phyloP scores from a whole-genome alignment of 64 coral and sea anemone species.

The Stichodactyla helianthus region DNA sequence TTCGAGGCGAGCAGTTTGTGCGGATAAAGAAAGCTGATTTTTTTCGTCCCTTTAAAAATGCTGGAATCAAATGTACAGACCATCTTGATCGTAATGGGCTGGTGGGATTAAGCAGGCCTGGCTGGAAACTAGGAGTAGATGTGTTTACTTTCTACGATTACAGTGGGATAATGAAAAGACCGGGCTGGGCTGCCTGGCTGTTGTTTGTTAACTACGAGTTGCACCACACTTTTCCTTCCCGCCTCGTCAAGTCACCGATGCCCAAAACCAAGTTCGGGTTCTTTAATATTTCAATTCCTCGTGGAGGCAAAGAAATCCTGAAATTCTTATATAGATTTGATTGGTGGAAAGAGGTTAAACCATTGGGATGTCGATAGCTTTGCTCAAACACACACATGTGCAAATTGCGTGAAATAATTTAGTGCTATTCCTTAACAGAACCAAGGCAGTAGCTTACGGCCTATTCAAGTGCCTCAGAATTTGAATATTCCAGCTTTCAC shows the following conservation, averaged over 20 bases:
- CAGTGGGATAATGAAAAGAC: conserved; percentile 56
- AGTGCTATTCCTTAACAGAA: too few relatives aligned
- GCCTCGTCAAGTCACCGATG: conserved; percentile 43
- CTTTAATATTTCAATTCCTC: conserved; percentile 60
- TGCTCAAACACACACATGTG: too few relatives aligned
- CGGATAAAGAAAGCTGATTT: conserved; percentile 19
- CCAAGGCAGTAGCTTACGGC: too few relatives aligned
- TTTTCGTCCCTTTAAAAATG: conserved; percentile 1
- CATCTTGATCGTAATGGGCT: conserved; percentile 18
- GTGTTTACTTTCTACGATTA: conserved; percentile 63
- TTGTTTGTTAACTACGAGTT: conserved; percentile 38
- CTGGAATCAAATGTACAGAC: conserved; percentile 20
- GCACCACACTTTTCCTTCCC: conserved; percentile 67
- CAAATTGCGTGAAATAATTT: too few relatives aligned
- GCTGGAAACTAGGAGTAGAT: conserved; percentile 43
- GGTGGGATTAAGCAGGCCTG: conserved; percentile 6
- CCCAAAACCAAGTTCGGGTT: conserved; percentile 67
- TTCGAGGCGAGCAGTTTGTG: conserved; percentile 23
- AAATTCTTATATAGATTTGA: conserved; percentile 70
- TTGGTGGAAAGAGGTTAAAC: conserved; percentile 61
- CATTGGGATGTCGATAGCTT: conserved; percentile 7
- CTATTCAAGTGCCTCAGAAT: too few relatives aligned
- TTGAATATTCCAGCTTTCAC: too few relatives aligned
- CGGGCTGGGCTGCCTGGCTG: conserved; percentile 52
- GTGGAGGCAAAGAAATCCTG: conserved; percentile 60